Base-by-base conservation (phyloP, 2,888 invertebrate genomes). In the Leptogaster cylindrica region DNA sequence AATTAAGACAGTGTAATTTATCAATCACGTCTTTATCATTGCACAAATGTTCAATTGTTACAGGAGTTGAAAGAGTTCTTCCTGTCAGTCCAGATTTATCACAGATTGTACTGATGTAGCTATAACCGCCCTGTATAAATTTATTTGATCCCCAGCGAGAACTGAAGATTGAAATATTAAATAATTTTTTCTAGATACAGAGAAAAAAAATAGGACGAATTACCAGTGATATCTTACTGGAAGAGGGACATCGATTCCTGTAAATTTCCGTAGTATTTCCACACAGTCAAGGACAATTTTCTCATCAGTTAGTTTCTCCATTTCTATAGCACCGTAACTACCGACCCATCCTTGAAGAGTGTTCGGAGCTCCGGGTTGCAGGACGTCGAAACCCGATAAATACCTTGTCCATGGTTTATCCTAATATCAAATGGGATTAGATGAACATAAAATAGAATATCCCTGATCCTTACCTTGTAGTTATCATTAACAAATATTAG, bases 341-440 rank as follows among this genome's bases (percentile, higher is more conserved):
- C 87, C 86, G 5, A 90, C 82, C 89, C 89, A 89, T 0, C 85
- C 88, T 5, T 89, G 75, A 25, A 90, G 77, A 27, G 86, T 83
- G 69, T 82, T 82, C 1, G 82, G 78, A 6, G 76, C 75, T 23
- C 80, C 78, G 61, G 83, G 81, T 36, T 83, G 78, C 8, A 87
- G 75, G 33, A 86, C 81, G 75, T 89, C 89, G 77, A 90, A 89
- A 2, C 89, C 89, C 12, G 87, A 84, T 25, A 89, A 78, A 72
- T 84, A 82, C 71, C 81, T 80, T 2, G 83, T 81, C 89, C 89
- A 90, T 23, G 74, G 68, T 36, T 79, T 72, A 33, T 73, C 70
- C 67, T 75, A 73, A 36, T n/a, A n/a, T n/a, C 10, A 46, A 46
- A 46, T 18, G 20, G 6, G 6, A 14, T 20, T 41, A 41, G 10